Evolutionary conservation across 2,888 invertebrate genomes (phyloP).

Genomic region (Lepetodrilus schrolli): DNA sequence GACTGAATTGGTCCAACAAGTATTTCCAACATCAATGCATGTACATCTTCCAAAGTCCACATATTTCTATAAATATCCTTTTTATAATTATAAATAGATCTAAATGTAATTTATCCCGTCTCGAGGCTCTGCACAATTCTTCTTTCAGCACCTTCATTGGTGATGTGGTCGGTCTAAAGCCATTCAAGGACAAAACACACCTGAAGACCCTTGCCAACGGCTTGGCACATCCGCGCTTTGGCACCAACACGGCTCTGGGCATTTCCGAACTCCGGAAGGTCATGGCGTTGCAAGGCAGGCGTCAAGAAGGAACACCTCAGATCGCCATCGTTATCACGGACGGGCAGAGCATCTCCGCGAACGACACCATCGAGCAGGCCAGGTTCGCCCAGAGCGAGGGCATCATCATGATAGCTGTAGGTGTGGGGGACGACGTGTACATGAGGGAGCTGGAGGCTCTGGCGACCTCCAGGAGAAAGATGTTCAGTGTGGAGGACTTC

Average conservation of each 20-base stretch:
- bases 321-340: slow-evolving; percentile 63
- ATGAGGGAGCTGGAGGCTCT: slow-evolving; percentile 56
- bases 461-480: slow-evolving; percentile 50
- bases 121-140: too few species aligned
- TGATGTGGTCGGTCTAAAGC: slow-evolving; percentile 50
- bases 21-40: too few species aligned
- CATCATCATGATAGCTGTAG: slow-evolving; percentile 59
- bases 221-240: slow-evolving; percentile 49
- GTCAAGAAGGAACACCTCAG: slow-evolving; percentile 44
- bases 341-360: slow-evolving; percentile 56
- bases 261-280: slow-evolving; percentile 48
- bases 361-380: slow-evolving; percentile 54
- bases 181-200: slow-evolving; percentile 50
- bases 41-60: too few species aligned
- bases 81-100: too few species aligned
- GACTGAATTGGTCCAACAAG: too few species aligned
- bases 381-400: slow-evolving; percentile 44
- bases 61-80: too few species aligned
- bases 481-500: slow-evolving; percentile 60
- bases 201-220: not conserved
- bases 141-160: slow-evolving; percentile 53
- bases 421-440: slow-evolving; percentile 54
- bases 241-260: slow-evolving; percentile 64
- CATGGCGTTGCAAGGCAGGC: slow-evolving; percentile 47
- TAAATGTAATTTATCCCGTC: too few species aligned